A percentile compares a stretch with the other conserved stretches of the same genome.
Evolutionary conservation across 1,140 invertebrate genomes (phyloP).

Genomic region (Physella acuta): DNA sequence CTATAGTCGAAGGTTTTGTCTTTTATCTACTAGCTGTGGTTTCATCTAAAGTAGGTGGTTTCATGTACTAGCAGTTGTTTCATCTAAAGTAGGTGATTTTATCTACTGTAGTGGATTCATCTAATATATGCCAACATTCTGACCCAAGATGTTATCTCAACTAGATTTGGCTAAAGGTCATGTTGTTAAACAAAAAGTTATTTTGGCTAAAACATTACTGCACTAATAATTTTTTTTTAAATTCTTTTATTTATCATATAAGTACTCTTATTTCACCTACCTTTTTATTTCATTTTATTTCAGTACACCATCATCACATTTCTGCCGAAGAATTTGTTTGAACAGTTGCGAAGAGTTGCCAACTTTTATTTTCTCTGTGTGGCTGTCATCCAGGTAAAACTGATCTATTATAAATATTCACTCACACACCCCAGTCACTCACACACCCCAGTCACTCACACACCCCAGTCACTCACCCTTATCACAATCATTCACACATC

Average conservation of each 20-base stretch:
- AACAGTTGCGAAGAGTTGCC: slow-evolving; percentile 81
- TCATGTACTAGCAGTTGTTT: slow-evolving; percentile 30
- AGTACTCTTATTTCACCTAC: too few relatives aligned
- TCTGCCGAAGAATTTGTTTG: slow-evolving; percentile 79
- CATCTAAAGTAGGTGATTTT: slow-evolving; percentile 43
- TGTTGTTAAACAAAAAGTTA: background rate
- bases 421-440: background rate
- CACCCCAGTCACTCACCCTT: background rate
- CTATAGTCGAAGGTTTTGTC: slow-evolving; percentile 13
- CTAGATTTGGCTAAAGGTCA: too few relatives aligned
- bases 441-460: background rate
- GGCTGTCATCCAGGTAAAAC: slow-evolving; percentile 45
- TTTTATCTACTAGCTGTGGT: slow-evolving; percentile 28
- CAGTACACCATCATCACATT: slow-evolving; percentile 80
- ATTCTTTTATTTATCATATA: background rate
- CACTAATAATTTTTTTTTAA: background rate
- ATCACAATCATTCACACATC: background rate
- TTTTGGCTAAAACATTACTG: background rate
- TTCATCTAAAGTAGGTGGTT: slow-evolving; percentile 45
- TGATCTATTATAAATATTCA: background rate
- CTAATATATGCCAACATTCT: slow-evolving; percentile 36
- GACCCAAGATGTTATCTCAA: background rate
- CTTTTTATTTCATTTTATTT: slow-evolving; percentile 45
- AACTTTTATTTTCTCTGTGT: slow-evolving; percentile 81
- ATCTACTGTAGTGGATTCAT: slow-evolving; percentile 36